Evolutionary conservation across 2,797 vertebrate genomes (phyloP).

Genomic region (Coregonus sp.): DNA sequence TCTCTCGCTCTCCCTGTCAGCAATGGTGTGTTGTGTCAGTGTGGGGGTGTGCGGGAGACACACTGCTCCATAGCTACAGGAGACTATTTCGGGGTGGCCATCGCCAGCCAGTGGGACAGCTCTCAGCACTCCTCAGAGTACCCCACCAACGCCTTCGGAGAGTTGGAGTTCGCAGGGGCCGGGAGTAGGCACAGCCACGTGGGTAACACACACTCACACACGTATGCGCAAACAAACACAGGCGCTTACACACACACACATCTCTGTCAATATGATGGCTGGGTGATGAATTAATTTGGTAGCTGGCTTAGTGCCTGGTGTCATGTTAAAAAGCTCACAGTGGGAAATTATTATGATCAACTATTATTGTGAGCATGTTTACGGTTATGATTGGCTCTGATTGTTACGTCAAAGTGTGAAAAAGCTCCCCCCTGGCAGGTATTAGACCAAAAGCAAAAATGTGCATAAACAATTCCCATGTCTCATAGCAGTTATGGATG

Average conservation of each 20-base stretch:
- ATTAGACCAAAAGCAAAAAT: no score
- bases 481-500: no score
- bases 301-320: no score
- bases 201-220: conserved; percentile 38
- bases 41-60: conserved; percentile 62
- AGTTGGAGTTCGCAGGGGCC: conserved; percentile 79
- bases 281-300: no score
- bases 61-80: conserved; percentile 73
- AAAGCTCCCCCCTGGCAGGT: no score
- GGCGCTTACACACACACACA: neutral
- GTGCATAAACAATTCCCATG: no score
- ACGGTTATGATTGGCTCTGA: no score
- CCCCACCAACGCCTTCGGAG: conserved; percentile 84
- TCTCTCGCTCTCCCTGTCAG: conserved; percentile 53
- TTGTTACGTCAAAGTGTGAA: no score
- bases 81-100: conserved; percentile 76
- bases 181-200: conserved; percentile 77
- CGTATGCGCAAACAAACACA: neutral
- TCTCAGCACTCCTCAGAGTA: conserved; percentile 78
- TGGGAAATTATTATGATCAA: no score
- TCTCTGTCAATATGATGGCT: neutral
- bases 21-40: conserved; percentile 75
- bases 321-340: no score
- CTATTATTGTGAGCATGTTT: no score
- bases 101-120: conserved; percentile 80